These are phyloP conservation scores for Anoura caudifer DNA, from an alignment of 2,113 vertebrate species.

Conservation along the genomic window DNA sequence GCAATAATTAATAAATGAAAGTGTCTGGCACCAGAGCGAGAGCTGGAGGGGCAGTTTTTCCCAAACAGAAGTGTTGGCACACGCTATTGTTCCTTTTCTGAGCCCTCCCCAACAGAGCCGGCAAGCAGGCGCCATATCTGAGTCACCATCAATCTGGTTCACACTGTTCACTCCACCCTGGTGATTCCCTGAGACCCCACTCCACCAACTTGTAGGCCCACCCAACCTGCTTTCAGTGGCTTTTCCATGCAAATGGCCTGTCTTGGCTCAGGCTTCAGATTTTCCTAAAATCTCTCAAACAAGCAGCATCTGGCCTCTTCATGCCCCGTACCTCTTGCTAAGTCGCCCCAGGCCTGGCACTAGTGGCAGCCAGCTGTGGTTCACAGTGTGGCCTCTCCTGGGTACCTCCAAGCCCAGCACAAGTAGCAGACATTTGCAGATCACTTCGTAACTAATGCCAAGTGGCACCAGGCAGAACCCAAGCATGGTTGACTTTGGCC, in stretches of 20 bases:
- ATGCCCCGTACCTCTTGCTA: background rate
- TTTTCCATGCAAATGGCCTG: background rate
- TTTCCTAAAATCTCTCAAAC: background rate
- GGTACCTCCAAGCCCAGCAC: background rate
- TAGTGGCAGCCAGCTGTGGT: background rate
- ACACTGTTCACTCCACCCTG: background rate
- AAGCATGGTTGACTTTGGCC: background rate
- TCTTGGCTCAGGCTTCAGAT: background rate
- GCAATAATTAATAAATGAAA: background rate
- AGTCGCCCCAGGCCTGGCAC: background rate
- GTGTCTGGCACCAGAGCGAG: background rate
- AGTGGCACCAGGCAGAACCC: too few species aligned
- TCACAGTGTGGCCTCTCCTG: background rate
- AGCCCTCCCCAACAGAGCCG: background rate
- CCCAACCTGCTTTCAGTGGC: background rate
- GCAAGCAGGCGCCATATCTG: background rate
- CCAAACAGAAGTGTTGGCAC: background rate
- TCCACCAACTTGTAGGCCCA: background rate
- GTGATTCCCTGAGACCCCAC: background rate
- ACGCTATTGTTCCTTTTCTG: background rate
- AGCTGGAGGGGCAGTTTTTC: background rate
- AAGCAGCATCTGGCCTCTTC: background rate
- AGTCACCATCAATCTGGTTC: background rate
- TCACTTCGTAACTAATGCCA: too few species aligned
- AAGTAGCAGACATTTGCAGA: background rate